Evolutionary conservation across 1,140 invertebrate genomes (phyloP).

Genomic region (Druon quercuslanigerum): DNA sequence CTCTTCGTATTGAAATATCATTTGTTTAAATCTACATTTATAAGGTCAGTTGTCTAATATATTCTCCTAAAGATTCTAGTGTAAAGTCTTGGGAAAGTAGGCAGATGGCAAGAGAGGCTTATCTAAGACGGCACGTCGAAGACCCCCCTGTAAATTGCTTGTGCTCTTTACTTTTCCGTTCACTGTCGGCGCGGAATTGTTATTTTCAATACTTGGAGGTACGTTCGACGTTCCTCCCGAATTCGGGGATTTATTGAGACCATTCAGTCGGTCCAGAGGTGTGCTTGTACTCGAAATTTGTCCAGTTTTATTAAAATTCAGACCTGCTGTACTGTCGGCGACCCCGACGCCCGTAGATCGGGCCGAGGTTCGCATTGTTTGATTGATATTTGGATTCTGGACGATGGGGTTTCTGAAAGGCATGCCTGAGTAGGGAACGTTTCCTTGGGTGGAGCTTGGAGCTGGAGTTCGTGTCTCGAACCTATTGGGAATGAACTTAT

Average conservation of each 20-base stretch:
- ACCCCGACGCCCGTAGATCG: conserved; percentile 61
- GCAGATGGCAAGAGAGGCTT: conserved; percentile 69
- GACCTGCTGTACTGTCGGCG: conserved; percentile 60
- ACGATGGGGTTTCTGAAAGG: conserved; percentile 64
- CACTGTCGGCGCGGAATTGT: conserved; percentile 56
- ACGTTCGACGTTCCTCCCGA: conserved; percentile 50
- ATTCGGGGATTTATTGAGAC: conserved; percentile 57
- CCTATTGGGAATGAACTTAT: conserved; percentile 64
- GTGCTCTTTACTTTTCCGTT: conserved; percentile 63
- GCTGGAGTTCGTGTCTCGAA: conserved; percentile 65
- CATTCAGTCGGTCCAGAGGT: conserved; percentile 67
- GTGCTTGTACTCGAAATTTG: conserved; percentile 71
- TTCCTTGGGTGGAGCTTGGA: conserved; percentile 48
- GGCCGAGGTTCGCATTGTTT: conserved; percentile 59
- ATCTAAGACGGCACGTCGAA: conserved; percentile 65
- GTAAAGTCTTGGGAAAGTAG: conserved; percentile 69
- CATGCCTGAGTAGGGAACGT: conserved; percentile 55
- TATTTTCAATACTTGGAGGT: conserved; percentile 64
- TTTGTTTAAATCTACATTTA: not conserved
- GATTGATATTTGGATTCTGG: conserved; percentile 68
- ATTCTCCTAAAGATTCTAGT: conserved; percentile 36
- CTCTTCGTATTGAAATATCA: not conserved
- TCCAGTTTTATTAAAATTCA: conserved; percentile 65
- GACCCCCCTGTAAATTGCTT: conserved; percentile 63
- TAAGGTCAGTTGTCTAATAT: conserved; percentile 13